Conservation (phyloP, 2,113 vertebrate genomes). For the Eretmochelys imbricata region DNA sequence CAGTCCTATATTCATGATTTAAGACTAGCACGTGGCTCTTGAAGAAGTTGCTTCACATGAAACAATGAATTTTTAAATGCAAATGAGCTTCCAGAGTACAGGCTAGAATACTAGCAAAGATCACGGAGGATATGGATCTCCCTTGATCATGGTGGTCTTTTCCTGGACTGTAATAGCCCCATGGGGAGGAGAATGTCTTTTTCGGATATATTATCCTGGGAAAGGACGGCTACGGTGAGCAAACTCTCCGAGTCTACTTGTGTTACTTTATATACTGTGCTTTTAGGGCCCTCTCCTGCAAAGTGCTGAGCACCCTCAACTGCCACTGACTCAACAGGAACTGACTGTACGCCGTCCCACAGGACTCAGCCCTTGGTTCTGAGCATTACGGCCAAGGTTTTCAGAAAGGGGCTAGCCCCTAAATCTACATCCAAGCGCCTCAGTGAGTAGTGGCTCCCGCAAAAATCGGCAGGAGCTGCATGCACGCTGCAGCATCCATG, state of each 20-base stretch:
- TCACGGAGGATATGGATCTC: background rate
- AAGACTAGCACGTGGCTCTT: background rate
- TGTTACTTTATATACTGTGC: background rate
- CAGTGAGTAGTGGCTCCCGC: background rate
- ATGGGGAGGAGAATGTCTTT: background rate
- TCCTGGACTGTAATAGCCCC: background rate
- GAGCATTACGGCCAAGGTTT: background rate
- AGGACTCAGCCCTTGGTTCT: background rate
- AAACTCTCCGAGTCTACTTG: background rate
- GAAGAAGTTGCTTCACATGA: background rate
- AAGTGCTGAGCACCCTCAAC: background rate
- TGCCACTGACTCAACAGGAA: background rate
- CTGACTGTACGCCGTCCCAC: background rate
- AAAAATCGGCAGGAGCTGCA: fast-evolving
- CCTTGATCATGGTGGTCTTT: background rate
- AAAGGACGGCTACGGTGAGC: background rate
- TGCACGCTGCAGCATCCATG: background rate
- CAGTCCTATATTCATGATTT: background rate
- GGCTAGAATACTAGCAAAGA: background rate
- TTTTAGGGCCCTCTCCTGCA: background rate
- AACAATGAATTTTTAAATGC: background rate
- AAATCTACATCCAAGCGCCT: background rate
- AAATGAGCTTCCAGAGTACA: background rate
- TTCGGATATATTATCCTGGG: background rate
- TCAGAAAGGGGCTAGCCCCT: background rate